Evolutionary conservation across 2,888 invertebrate species (phyloP), one percentile per base, ranked within the genome.

Genomic region (Amitus sp.): DNA sequence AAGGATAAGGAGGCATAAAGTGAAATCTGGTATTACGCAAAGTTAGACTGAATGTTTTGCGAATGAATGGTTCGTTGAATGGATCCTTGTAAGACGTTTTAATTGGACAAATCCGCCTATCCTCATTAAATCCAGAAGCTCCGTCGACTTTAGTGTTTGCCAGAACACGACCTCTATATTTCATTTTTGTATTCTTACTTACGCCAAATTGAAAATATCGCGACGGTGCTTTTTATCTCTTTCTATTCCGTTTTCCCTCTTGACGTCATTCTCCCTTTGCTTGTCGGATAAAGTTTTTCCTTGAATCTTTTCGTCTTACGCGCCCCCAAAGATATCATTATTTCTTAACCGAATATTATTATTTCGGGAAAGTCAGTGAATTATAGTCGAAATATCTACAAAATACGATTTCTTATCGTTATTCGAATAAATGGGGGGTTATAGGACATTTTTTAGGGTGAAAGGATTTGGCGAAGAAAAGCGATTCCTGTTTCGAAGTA

Each of bases 61-160:
- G 75, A 74, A 73, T 72, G 74, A 74, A 73, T 68, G 66, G 68
- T 66, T 69, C 70, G 66, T 70, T 69, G 72, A 73, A 76, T 74
- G 77, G 79, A 81, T 80, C 80, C 78, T 79, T 80, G 78, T 80
- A 80, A 82, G 82, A 80, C 81, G 80, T 81, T 82, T 82, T 82
- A 82, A 82, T 82, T 82, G 82, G 82, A 82, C 82, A 82, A 82
- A 82, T 82, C 82, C 82, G 80, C 82, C 82, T 82, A 82, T 81
- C 81, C 81, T 82, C 82, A 82, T 82, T 82, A 82, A 82, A 80
- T 80, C 80, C 62, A 67, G 69, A 73, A 69, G 67, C 71, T 72
- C 70, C 53, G 60, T 60, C 53, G 59, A 60, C 53, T 64, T 37
- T 47, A 55, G 39, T 59, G 64, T 56, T 53, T 64, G 51, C 60